Evolutionary conservation across 2,797 vertebrate species (phyloP), one percentile per base, ranked within the genome.

Genomic region (Thripadectes ignobilis): DNA sequence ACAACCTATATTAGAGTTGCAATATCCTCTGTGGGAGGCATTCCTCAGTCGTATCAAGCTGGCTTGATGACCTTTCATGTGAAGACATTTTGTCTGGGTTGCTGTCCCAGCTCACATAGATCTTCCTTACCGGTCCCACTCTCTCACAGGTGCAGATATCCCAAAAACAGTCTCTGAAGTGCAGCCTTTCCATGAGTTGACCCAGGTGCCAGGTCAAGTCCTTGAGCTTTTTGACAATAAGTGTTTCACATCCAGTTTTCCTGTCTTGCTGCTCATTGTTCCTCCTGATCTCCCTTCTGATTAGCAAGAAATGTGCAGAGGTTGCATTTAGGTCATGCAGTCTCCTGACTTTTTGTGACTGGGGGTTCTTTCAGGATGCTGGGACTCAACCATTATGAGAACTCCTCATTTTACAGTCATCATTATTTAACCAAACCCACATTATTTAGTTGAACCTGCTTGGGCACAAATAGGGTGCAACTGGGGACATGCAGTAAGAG

Each of bases 21-120:
- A 93, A 0, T 91, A 89, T 90, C 46, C 39, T 91, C 78, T 87
- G 46, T 45, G 55, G 76, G 87, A 92, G 82, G 21, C 76, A 72
- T 79, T 84, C 3, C 4, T 93, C 74, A 92, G 7, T 83, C 30
- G 2, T 63, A 88, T 85, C 89, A 88, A 51, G 46, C 39, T 80
- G 67, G 14, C n/a, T 86, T 89, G 85, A 92, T 91, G 92, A 93
- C 86, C 78, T 93, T 81, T 92, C 32, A 52, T 43, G 14, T 17
- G 48, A 83, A 76, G 75, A 24, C 3, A 0, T 88, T 84, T 63
- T 73, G 67, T 52, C 62, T 78, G 73, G 57, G 52, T 79, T 8
- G 3, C 82, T 89, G 59, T 26, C 24, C 1, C 4, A 48, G 39
- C 32, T 95, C 52, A 45, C 41, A n/a, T 29, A 39, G 34, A 19